phyloP scores from a whole-genome alignment of 2,113 vertebrate genomes.

The Phainopepla nitens region DNA sequence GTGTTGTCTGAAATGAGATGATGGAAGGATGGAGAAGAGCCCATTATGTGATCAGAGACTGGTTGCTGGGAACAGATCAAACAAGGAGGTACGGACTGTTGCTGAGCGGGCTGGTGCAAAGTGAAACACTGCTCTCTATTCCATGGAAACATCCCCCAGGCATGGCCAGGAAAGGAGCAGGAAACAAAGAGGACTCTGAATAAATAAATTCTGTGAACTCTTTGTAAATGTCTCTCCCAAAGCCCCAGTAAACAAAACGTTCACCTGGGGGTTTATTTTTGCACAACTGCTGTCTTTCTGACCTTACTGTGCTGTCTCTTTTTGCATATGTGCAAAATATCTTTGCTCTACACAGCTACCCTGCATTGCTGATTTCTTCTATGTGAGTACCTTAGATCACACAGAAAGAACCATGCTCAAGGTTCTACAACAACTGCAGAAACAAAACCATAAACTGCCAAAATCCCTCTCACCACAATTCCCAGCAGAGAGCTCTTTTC shows the following conservation, averaged over 20 bases:
- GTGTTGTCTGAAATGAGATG: not conserved
- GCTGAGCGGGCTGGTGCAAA: not conserved
- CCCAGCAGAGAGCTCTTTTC: not conserved
- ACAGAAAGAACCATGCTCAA: not conserved
- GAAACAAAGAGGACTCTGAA: slow-evolving; percentile 43
- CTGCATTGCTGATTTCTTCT: not conserved
- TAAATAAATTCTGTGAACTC: slow-evolving; percentile 4
- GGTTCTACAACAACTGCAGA: not conserved
- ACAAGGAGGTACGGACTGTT: not conserved
- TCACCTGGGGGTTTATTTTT: not conserved
- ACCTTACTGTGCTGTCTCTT: not conserved
- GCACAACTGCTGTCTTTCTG: not conserved
- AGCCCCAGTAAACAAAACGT: not conserved
- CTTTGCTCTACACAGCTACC: not conserved
- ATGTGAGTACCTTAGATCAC: not conserved
- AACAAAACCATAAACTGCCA: not conserved
- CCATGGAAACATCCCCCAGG: not conserved
- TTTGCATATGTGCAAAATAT: not conserved
- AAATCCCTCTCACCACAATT: not conserved
- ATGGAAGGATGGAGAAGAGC: not conserved
- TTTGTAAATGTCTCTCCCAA: not conserved
- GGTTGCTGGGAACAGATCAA: not conserved
- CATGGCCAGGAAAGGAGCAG: slow-evolving; percentile 16
- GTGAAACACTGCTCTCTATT: not conserved
- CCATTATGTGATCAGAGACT: not conserved